These are phyloP conservation scores for Dryocosmus kuriphilus DNA, from an alignment of 2,888 invertebrate genomes.

Conservation along the genomic window DNA sequence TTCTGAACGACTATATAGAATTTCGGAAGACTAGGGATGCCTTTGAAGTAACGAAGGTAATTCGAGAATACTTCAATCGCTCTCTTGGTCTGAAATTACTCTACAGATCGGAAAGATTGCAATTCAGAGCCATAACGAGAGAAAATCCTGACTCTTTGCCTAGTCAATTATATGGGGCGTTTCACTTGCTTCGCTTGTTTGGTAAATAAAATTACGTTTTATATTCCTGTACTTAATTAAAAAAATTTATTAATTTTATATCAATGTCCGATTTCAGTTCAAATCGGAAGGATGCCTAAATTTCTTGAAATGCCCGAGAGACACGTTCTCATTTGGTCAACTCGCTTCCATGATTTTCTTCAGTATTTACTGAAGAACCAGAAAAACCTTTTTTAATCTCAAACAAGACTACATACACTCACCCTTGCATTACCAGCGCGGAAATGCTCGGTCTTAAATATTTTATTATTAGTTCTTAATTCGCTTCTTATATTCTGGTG, in stretches of 20 bases:
- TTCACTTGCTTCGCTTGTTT: too few relatives aligned
- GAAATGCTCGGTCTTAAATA: constrained; percentile 66
- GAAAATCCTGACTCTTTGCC: constrained; percentile 88
- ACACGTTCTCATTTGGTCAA: constrained; percentile 88
- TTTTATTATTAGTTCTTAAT: not conserved
- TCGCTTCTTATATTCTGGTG: not conserved
- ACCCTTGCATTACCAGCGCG: constrained; percentile 92
- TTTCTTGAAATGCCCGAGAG: constrained; percentile 94
- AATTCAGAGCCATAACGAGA: constrained; percentile 90
- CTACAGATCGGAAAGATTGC: constrained; percentile 96
- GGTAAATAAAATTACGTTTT: too few relatives aligned
- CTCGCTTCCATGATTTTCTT: constrained; percentile 92
- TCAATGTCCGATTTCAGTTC: constrained; percentile 76
- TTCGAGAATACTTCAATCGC: constrained; percentile 96
- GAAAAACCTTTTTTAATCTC: constrained; percentile 87
- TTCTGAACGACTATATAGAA: constrained; percentile 91
- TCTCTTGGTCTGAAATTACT: constrained; percentile 94
- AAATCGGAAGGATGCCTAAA: constrained; percentile 92
- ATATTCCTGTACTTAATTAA: not conserved
- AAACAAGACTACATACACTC: constrained; percentile 90
- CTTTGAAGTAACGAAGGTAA: constrained; percentile 80
- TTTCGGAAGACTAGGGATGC: constrained; percentile 88
- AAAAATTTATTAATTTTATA: not conserved
- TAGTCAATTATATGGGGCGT: constrained; percentile 91
- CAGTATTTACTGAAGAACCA: constrained; percentile 92